These are phyloP conservation scores for Dendroctonus valens DNA, from an alignment of 1,140 invertebrate species.

Conservation along the genomic window DNA sequence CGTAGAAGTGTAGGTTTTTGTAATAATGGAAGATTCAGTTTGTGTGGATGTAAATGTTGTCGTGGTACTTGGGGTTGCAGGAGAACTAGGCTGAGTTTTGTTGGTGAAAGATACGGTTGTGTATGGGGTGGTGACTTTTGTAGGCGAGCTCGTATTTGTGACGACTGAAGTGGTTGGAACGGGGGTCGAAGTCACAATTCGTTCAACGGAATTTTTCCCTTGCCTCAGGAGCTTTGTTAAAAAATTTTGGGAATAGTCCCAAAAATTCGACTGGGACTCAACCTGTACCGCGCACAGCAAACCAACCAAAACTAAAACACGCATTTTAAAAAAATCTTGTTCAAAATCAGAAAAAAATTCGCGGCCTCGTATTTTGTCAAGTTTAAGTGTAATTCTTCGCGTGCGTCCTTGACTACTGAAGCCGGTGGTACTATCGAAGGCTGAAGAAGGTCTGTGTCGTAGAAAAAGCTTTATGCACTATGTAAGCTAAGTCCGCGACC, in stretches of 20 bases:
- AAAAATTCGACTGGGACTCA: constrained; percentile 42
- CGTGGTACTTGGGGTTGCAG: constrained; percentile 14
- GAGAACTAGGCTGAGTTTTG: constrained; percentile 27
- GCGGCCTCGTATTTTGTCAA: constrained; percentile 30
- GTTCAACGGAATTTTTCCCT: constrained; percentile 34
- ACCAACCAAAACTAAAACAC: constrained; percentile 38
- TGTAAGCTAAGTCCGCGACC: constrained; percentile 40
- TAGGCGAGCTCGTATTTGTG: background rate
- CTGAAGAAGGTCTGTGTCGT: constrained; percentile 43
- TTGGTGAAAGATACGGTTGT: constrained; percentile 29
- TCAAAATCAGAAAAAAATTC: constrained; percentile 31
- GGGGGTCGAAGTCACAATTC: constrained; percentile 15
- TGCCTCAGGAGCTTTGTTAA: constrained; percentile 46
- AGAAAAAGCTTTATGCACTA: constrained; percentile 44
- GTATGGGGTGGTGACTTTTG: constrained; percentile 18
- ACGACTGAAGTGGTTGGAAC: constrained; percentile 18
- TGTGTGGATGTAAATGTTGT: constrained; percentile 24
- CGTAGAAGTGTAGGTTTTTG: constrained; percentile 16
- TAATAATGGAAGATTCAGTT: constrained; percentile 12
- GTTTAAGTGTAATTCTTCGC: constrained; percentile 31
- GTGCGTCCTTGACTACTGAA: constrained; percentile 38
- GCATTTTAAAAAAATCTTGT: constrained; percentile 37
- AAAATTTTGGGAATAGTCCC: constrained; percentile 45
- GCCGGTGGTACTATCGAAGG: constrained; percentile 41
- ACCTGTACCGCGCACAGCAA: constrained; percentile 40